Evolutionary conservation across 2,113 vertebrate species (phyloP).

Genomic region (Zosterops hypoxanthus): DNA sequence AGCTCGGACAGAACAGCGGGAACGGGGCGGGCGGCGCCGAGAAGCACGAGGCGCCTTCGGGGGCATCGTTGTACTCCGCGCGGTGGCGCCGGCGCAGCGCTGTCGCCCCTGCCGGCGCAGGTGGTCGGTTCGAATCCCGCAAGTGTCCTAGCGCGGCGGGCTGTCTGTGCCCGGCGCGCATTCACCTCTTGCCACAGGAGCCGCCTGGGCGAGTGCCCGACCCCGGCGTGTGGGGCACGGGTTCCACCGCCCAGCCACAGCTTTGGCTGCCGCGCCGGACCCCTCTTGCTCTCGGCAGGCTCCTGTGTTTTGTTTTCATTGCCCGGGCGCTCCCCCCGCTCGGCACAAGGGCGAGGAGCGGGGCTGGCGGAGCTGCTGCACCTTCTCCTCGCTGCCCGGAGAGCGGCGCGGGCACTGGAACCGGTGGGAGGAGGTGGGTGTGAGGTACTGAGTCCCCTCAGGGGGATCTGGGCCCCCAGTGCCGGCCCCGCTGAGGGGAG

Average conservation of each 20-base stretch:
- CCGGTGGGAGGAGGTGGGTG: rapidly evolving
- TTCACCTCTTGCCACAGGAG: conserved; percentile 67
- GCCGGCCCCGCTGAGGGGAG: no score
- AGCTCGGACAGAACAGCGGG: rapidly evolving
- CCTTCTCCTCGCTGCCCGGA: not conserved
- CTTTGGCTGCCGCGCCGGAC: not conserved
- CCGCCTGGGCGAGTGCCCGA: conserved; percentile 58
- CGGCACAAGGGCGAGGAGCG: not conserved
- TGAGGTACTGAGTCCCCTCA: no score
- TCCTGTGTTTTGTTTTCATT: rapidly evolving
- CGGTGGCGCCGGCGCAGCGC: not conserved
- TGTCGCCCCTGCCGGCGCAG: rapidly evolving
- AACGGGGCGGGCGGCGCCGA: rapidly evolving
- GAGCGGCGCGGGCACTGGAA: rapidly evolving
- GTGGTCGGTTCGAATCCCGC: not conserved
- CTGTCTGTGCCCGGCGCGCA: conserved; percentile 54
- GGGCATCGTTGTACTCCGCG: rapidly evolving
- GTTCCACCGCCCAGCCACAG: conserved; percentile 69
- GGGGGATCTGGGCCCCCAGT: no score
- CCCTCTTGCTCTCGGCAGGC: rapidly evolving
- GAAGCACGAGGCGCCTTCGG: rapidly evolving
- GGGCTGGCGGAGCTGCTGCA: not conserved
- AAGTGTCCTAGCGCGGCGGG: conserved; percentile 66
- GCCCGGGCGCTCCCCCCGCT: rapidly evolving
- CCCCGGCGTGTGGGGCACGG: conserved; percentile 51